Evolutionary conservation across 2,113 vertebrate genomes (phyloP).

Genomic region (Pogonocichla stellata): DNA sequence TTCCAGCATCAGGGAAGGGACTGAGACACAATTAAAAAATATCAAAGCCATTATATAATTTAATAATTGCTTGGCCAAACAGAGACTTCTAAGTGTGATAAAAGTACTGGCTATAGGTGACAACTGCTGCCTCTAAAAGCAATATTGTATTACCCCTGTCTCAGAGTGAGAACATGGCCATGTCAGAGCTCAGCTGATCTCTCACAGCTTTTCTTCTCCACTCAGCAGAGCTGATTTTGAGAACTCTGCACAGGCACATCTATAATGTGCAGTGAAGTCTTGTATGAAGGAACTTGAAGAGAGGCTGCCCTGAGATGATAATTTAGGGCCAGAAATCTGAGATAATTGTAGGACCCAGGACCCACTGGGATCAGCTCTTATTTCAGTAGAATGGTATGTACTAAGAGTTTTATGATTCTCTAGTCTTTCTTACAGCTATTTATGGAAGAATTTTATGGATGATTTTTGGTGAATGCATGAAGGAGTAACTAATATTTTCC

Average conservation of each 20-base stretch:
- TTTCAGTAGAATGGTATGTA: slow-evolving; percentile 17
- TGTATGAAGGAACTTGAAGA: not conserved
- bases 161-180: not conserved
- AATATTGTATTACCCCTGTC: not conserved
- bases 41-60: not conserved
- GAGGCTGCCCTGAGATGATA: not conserved
- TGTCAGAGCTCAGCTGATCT: not conserved
- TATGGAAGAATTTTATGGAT: not conserved
- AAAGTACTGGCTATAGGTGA: not conserved
- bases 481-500: not conserved
- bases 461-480: not conserved
- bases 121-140: not conserved
- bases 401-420: not conserved
- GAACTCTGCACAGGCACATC: not conserved
- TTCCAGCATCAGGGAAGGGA: not conserved
- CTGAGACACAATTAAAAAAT: not conserved
- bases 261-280: not conserved
- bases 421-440: not conserved
- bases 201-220: not conserved
- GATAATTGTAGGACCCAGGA: not conserved
- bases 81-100: not conserved
- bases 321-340: not conserved
- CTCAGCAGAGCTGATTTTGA: not conserved
- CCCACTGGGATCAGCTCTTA: not conserved
- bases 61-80: not conserved